Evolutionary conservation across 2,797 vertebrate genomes (phyloP).

Genomic region (Threskiornis aethiopicus): DNA sequence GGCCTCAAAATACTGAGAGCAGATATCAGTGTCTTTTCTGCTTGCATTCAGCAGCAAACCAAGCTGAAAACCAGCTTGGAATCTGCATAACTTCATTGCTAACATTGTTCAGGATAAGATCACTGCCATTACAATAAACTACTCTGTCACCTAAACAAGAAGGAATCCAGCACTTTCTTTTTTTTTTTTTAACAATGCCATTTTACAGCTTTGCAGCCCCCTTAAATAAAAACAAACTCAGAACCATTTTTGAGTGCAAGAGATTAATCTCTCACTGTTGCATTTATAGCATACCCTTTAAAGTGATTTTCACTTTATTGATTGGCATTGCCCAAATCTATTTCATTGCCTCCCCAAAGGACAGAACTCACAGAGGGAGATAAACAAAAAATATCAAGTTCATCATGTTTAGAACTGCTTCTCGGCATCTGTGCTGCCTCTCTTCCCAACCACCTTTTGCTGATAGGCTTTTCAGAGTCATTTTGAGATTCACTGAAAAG

Average conservation of each 20-base stretch:
- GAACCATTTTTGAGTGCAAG: not conserved
- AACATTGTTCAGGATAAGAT: not conserved
- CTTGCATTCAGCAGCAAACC: not conserved
- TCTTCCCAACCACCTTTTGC: constrained; percentile 1
- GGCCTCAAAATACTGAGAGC: not conserved
- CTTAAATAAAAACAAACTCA: not conserved
- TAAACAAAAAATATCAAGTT: constrained; percentile 64
- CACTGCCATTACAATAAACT: not conserved
- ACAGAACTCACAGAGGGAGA: constrained; percentile 52
- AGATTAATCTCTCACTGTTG: constrained; percentile 9
- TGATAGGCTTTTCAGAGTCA: constrained; percentile 10
- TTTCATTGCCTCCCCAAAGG: constrained; percentile 47
- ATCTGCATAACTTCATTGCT: not conserved
- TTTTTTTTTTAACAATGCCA: not conserved
- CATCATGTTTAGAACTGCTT: constrained; percentile 64
- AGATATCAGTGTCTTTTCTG: not conserved
- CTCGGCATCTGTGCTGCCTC: constrained; percentile 27
- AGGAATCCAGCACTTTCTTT: not conserved
- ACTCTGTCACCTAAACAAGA: not conserved
- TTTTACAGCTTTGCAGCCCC: not conserved
- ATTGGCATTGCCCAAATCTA: constrained; percentile 54
- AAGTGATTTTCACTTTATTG: constrained; percentile 65
- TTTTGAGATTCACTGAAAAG: constrained; percentile 44
- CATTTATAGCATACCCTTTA: constrained; percentile 21
- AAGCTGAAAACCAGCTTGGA: not conserved